Percentiles rank a stretch among this genome's conserved stretches.
Evolutionary conservation across 2,797 vertebrate species (phyloP).

Genomic region (Hybognathus amarus): DNA sequence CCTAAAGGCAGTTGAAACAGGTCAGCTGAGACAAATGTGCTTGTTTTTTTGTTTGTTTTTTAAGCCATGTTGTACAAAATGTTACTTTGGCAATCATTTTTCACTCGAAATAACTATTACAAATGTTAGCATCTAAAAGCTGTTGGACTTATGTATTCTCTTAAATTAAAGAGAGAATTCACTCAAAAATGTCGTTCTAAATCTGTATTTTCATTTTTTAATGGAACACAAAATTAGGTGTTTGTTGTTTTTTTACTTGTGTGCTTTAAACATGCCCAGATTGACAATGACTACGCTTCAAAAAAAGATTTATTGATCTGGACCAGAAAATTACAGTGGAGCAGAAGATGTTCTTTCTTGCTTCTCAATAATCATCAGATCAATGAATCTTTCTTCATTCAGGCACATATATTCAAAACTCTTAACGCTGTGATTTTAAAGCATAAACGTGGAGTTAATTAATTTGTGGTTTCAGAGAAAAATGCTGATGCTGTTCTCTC

Average conservation of each 20-base stretch:
- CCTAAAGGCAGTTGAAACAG: constrained; percentile 41
- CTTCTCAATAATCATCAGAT: constrained; percentile 10
- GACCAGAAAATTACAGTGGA: not conserved
- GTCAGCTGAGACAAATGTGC: constrained; percentile 36
- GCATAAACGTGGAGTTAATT: constrained; percentile 7
- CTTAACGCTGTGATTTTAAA: not conserved
- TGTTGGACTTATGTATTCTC: not conserved
- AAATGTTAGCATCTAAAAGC: not conserved
- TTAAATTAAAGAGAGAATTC: not conserved
- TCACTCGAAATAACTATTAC: not conserved
- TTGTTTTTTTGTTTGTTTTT: constrained; percentile 1
- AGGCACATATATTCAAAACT: not conserved
- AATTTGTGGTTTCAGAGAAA: constrained; percentile 25
- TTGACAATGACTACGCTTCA: not conserved
- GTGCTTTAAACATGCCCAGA: not conserved
- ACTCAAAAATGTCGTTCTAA: not conserved
- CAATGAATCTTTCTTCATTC: not conserved
- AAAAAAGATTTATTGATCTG: constrained; percentile 8
- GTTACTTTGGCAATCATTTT: not conserved
- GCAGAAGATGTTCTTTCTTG: not conserved
- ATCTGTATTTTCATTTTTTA: not conserved
- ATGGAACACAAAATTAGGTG: not conserved
- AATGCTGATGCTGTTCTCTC: constrained; percentile 36
- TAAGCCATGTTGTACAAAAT: not conserved
- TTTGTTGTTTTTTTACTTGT: not conserved